These are phyloP conservation scores for Monoplex corrugatus DNA, from an alignment of 2,888 invertebrate species.

Conservation along the genomic window DNA sequence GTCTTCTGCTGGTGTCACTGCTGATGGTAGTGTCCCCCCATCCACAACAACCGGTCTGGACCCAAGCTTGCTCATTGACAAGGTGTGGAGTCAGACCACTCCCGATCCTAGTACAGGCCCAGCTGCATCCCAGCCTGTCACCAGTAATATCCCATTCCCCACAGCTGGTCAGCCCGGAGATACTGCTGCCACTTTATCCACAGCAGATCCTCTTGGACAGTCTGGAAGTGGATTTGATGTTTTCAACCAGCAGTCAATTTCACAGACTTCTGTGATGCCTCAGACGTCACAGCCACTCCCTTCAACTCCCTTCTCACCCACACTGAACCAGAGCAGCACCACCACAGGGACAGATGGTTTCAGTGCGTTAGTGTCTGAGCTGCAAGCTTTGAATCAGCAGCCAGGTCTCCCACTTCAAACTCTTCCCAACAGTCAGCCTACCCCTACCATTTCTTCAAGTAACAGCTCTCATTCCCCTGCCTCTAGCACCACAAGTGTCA, in stretches of 20 bases:
- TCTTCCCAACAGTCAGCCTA: not conserved
- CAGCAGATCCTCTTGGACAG: conserved; percentile 11
- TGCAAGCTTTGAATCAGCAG: conserved; percentile 35
- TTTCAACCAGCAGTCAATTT: not conserved
- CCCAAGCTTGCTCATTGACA: conserved; percentile 10
- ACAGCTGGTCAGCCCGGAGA: not conserved
- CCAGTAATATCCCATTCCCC: not conserved
- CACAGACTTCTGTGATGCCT: not conserved
- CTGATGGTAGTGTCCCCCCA: not conserved
- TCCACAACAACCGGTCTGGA: not conserved
- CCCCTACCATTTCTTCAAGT: not conserved
- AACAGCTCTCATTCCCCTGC: not conserved
- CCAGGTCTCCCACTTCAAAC: not conserved
- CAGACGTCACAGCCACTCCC: not conserved
- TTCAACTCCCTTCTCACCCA: not conserved
- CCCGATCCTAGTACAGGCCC: not conserved
- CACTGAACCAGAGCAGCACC: not conserved
- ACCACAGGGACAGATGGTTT: conserved; percentile 16
- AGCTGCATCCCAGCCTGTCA: not conserved
- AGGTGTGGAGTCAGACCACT: conserved; percentile 45
- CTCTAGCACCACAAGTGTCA: not conserved
- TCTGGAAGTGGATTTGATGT: conserved; percentile 18
- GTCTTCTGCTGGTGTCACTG: not conserved
- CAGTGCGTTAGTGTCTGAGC: conserved; percentile 37
- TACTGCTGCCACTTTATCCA: not conserved